Evolutionary conservation across 2,888 invertebrate species (phyloP), one percentile per base, ranked within the genome.

Genomic region (Plebejus melissa): DNA sequence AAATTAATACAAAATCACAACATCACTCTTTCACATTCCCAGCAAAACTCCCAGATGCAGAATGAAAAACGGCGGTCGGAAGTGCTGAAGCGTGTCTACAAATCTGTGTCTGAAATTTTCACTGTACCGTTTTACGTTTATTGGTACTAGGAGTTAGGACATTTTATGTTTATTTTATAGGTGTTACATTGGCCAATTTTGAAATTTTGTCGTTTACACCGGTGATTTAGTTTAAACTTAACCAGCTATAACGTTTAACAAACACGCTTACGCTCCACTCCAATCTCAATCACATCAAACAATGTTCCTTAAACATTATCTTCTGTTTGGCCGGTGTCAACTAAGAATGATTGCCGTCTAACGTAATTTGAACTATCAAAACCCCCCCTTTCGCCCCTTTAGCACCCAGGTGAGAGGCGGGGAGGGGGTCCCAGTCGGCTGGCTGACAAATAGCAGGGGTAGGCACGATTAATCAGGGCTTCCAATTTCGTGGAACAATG

Each of bases 401-500:
- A 77, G 72, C 74, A 58, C 74, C 7, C 28, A n/a, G 77, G 74
- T 75, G 80, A 77, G 79, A 77, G 46, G 60, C 79, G 74, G 80
- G 80, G 80, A 80, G 41, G 81, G 87, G 72, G 82, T 87, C 76
- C 77, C 79, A 83, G 78, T 87, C 83, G 88, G 81, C 83, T 84
- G 84, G 78, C 77, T 83, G 85, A 88, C 87, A 87, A 90, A 89
- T 88, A 83, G 83, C 84, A 84, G 85, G 89, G 91, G 91, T 90
- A 87, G 88, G 89, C 88, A 87, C 78, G 90, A 91, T 91, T 91
- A 91, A 91, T 91, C 91, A 90, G 83, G 79, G 85, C 81, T 85
- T 90, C 90, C 91, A 91, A 91, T 91, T 91, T 90, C 87, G 86
- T 84, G 89, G 90, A 90, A 91, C 91, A 91, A 90, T 90, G 90